Evolutionary conservation across 2,888 invertebrate species (phyloP), one percentile per base, ranked within the genome.

Genomic region (Dilophus febrilis): DNA sequence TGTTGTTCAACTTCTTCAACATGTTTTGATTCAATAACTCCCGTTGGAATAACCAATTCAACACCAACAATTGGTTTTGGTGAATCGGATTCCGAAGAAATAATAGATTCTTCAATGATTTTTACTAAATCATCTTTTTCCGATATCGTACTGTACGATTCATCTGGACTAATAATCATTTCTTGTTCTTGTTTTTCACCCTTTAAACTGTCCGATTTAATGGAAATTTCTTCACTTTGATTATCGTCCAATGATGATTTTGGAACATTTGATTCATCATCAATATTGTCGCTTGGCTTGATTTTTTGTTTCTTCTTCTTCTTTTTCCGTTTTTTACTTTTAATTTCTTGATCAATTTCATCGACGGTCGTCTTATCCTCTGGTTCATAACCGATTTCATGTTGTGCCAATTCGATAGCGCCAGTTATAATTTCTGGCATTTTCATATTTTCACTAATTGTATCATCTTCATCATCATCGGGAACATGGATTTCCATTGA

Each of bases 381-480:
- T 10, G 78, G 71, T 54, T 82, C 81, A 51, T 83, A 82, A n/a
- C 80, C 81, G 44, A 66, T 66, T 52, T 73, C 76, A 26, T 48
- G 48, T 7, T 49, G 64, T 17, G 68, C 64, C 39, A 70, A 69
- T 11, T 47, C 48, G 22, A 48, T 45, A 13, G 38, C 18, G 7
- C 40, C 28, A 2, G 40, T 13, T n/a, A 11, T 54, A 12, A 66
- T 54, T 40, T 65, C 62, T 1, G 62, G 54, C 37, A 64, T 36
- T 3, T 51, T 48, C 4, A 64, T 57, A 40, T 55, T 49, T 17
- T 52, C 47, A 2, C 50, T 45, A 42, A 60, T 55, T 35, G 35
- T 42, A 19, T 42, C 30, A 30, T 44, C 42, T 18, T 38, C 41
- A 19, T 42, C 30, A 30, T 44, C 42, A 26, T 38, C 41, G 28